Conservation (phyloP, 1,140 invertebrate species). For the Dermatophagoides farinae region DNA sequence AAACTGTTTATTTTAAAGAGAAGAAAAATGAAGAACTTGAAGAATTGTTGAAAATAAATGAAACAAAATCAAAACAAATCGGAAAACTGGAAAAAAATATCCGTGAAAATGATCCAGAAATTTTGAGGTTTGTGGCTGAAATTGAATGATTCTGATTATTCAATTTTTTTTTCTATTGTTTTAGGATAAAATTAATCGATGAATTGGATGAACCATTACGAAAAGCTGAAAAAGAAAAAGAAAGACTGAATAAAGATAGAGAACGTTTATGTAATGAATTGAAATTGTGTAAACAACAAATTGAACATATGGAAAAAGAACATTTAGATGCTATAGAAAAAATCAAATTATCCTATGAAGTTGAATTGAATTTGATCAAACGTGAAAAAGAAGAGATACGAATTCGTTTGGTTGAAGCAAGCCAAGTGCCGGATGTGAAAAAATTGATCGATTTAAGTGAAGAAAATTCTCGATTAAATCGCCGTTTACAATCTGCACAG, state of each 20-base stretch:
- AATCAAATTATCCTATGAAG: conserved; percentile 1
- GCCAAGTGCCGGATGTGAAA: conserved; percentile 12
- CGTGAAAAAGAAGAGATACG: conserved; percentile 14
- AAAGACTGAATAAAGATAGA: conserved; percentile 1
- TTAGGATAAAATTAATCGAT: not conserved
- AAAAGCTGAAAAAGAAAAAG: conserved; percentile 1
- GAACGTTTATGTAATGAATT: conserved; percentile 1
- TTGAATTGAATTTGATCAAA: conserved; percentile 6
- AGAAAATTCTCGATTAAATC: conserved; percentile 8
- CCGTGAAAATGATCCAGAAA: not conserved
- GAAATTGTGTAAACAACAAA: conserved; percentile 8
- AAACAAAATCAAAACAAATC: conserved; percentile 3
- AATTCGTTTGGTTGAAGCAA: not conserved
- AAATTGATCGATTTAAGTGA: not conserved
- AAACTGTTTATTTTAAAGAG: conserved; percentile 9
- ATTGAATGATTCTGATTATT: not conserved
- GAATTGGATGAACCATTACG: conserved; percentile 11
- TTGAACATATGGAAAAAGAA: conserved; percentile 13
- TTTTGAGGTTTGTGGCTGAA: not conserved
- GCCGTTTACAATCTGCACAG: not conserved
- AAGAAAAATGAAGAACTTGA: conserved; percentile 12
- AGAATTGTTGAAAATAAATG: not conserved
- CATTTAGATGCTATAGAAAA: conserved; percentile 12
- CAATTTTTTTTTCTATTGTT: not conserved
- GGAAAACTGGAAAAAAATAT: not conserved